These are phyloP conservation scores for Epinephelus malabaricus DNA, from an alignment of 2,797 vertebrate genomes.

Conservation along the genomic window DNA sequence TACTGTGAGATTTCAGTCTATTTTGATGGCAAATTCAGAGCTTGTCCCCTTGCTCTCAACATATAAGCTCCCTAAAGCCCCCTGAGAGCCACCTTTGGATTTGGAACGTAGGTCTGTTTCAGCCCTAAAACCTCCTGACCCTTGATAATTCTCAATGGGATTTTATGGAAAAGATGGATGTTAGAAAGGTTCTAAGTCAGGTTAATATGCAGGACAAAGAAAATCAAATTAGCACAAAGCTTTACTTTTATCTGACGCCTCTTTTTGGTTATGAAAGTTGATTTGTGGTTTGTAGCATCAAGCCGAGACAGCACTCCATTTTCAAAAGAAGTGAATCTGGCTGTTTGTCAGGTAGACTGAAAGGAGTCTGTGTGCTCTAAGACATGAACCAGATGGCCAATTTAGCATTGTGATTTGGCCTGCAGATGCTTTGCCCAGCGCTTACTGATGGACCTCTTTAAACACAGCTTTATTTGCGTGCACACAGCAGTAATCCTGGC, in stretches of 20 bases:
- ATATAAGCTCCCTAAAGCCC: slow-evolving; percentile 37
- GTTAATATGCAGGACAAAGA: slow-evolving; percentile 16
- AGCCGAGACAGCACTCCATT: background rate
- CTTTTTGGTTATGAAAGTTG: background rate
- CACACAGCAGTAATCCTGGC: slow-evolving; percentile 53
- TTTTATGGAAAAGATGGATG: slow-evolving; percentile 20
- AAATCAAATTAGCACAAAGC: background rate
- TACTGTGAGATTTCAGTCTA: slow-evolving; percentile 39
- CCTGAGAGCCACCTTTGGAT: slow-evolving; percentile 15
- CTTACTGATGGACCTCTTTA: slow-evolving; percentile 50
- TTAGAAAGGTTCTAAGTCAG: background rate
- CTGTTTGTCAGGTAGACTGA: slow-evolving; percentile 6
- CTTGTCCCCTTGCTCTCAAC: slow-evolving; percentile 32
- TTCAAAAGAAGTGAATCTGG: slow-evolving; percentile 12
- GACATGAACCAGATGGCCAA: slow-evolving; percentile 6
- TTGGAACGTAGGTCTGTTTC: slow-evolving; percentile 9
- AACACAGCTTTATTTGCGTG: slow-evolving; percentile 48
- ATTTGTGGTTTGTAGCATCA: slow-evolving; percentile 18
- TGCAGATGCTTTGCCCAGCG: slow-evolving; percentile 9
- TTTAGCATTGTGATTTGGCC: slow-evolving; percentile 20
- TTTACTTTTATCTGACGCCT: background rate
- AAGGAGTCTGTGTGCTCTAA: background rate
- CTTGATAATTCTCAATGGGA: slow-evolving; percentile 16
- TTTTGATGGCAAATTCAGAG: slow-evolving; percentile 36
- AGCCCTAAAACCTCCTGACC: slow-evolving; percentile 17